phyloP scores from a whole-genome alignment of 2,888 invertebrate genomes.

The Rhabditoides inermis region DNA sequence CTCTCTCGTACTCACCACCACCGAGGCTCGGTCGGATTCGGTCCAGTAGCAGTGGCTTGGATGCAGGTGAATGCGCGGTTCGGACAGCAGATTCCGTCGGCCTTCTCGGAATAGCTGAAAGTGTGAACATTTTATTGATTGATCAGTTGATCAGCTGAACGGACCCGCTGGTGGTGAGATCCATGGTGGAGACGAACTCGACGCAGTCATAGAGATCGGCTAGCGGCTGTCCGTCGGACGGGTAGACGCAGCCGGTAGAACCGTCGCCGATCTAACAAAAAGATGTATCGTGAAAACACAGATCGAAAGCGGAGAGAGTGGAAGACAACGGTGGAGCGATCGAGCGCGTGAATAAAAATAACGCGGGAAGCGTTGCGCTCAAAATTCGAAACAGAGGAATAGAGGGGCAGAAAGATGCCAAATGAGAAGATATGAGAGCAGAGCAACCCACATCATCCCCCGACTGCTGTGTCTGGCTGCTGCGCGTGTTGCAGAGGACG shows the following conservation, averaged over 20 bases:
- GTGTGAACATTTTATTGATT: too few relatives aligned
- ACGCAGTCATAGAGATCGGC: conserved; percentile 41
- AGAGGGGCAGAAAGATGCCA: too few relatives aligned
- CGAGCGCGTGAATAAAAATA: too few relatives aligned
- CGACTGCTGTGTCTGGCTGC: conserved; percentile 24
- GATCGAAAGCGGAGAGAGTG: too few relatives aligned
- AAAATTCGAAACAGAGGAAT: too few relatives aligned
- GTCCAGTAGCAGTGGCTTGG: conserved; percentile 38
- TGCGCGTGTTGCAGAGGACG: conserved; percentile 33
- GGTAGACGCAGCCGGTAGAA: conserved; percentile 32
- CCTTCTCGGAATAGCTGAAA: too few relatives aligned
- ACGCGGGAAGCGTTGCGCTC: too few relatives aligned
- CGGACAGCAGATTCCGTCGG: conserved; percentile 40
- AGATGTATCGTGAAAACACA: too few relatives aligned
- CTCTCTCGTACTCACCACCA: conserved; percentile 23
- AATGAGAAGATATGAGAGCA: too few relatives aligned
- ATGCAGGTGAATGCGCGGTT: conserved; percentile 38
- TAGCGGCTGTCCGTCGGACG: conserved; percentile 33
- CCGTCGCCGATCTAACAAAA: conserved; percentile 33
- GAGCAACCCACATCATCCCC: conserved; percentile 19
- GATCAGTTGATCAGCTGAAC: too few relatives aligned
- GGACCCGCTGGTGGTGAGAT: conserved; percentile 32
- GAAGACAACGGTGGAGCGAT: too few relatives aligned
- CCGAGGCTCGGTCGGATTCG: conserved; percentile 39
- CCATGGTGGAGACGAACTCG: conserved; percentile 34